phyloP scores from a whole-genome alignment of 2,113 vertebrate genomes.

The Limanda limanda region DNA sequence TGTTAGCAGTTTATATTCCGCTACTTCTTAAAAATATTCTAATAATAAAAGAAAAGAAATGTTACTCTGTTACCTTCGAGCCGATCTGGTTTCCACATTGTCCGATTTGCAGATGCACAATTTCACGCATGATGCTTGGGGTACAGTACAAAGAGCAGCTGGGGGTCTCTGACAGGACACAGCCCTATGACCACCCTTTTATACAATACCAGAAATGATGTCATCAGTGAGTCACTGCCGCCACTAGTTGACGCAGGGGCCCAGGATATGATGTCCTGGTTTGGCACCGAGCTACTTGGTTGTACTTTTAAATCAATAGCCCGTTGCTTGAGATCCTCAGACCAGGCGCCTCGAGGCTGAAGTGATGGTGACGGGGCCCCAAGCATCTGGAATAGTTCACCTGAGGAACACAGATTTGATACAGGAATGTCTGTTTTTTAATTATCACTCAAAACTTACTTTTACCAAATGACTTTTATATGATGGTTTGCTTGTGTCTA shows the following conservation, averaged over 20 bases:
- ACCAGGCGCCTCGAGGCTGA: no score
- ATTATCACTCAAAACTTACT: no score
- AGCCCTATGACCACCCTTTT: slow-evolving; percentile 48
- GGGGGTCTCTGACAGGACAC: slow-evolving; percentile 49
- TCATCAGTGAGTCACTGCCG: slow-evolving; percentile 67
- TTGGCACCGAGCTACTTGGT: not conserved
- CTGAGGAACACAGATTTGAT: no score
- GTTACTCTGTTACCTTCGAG: slow-evolving; percentile 87
- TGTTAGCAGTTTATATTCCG: not conserved
- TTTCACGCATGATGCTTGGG: slow-evolving; percentile 92
- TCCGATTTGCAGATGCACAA: slow-evolving; percentile 97
- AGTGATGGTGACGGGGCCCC: no score
- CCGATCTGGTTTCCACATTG: slow-evolving; percentile 99
- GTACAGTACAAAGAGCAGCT: slow-evolving; percentile 57
- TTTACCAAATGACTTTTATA: no score
- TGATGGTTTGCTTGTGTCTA: no score
- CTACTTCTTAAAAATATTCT: no score
- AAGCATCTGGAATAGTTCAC: no score
- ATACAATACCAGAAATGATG: slow-evolving; percentile 68
- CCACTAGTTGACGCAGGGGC: not conserved
- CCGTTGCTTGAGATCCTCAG: not conserved
- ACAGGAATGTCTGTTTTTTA: no score
- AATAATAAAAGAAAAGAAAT: not conserved
- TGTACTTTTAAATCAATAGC: not conserved
- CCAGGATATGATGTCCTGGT: not conserved